phyloP scores from a whole-genome alignment of 2,888 invertebrate species.

The Rhyacophila evoluta region DNA sequence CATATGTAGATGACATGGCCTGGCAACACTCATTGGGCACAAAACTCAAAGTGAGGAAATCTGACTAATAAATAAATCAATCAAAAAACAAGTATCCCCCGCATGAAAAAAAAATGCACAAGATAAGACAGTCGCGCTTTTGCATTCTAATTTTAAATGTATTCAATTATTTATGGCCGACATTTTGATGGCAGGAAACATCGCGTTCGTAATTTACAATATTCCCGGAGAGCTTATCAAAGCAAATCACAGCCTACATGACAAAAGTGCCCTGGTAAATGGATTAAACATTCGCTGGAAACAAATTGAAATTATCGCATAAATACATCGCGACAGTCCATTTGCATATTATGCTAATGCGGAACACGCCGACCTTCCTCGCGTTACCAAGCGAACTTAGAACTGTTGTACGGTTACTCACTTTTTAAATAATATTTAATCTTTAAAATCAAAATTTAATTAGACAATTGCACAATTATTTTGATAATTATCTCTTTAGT shows the following conservation, averaged over 20 bases:
- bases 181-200: slow-evolving; percentile 1
- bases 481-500: too few species aligned
- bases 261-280: neutral
- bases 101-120: too few species aligned
- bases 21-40: too few species aligned
- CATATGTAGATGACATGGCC: too few species aligned
- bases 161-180: neutral
- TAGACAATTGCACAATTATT: too few species aligned
- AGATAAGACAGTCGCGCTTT: too few species aligned
- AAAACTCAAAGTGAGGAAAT: too few species aligned
- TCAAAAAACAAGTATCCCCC: too few species aligned
- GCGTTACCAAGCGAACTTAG: neutral
- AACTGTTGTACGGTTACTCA: neutral
- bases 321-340: slow-evolving; percentile 1
- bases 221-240: slow-evolving; percentile 4
- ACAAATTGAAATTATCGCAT: slow-evolving; percentile 19
- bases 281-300: slow-evolving; percentile 6
- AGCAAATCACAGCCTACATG: neutral
- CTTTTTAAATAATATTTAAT: too few species aligned
- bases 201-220: neutral
- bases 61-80: too few species aligned
- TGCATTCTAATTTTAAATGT: neutral
- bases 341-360: neutral
- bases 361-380: neutral
- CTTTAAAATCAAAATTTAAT: too few species aligned